phyloP scores from a whole-genome alignment of 92 coral and sea anemone species.

The Epizoanthus ramosus region DNA sequence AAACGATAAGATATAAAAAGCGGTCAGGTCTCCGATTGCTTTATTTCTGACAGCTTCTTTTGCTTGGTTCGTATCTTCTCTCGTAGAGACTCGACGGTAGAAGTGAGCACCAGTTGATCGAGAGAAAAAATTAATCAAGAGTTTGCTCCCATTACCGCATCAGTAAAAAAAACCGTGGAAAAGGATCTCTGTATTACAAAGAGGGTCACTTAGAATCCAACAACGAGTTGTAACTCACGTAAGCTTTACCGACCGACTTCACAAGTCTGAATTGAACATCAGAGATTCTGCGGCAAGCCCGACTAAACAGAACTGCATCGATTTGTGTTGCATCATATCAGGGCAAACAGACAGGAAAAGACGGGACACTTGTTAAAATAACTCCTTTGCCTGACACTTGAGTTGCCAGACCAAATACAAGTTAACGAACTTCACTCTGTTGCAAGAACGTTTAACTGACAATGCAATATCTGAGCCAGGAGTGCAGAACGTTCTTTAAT shows the following conservation, averaged over 20 bases:
- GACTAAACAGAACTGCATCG: neutral
- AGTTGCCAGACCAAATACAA: neutral
- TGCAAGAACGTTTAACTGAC: neutral
- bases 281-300: too few relatives aligned
- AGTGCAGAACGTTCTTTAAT: conserved; percentile 29
- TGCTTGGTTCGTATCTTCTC: neutral
- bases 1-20: conserved; percentile 40
- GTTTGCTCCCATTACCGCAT: neutral
- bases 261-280: too few relatives aligned
- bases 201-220: too few relatives aligned
- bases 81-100: neutral
- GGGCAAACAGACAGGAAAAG: neutral
- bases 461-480: conserved; percentile 22
- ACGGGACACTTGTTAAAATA: neutral
- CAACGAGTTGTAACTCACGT: too few relatives aligned
- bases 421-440: neutral
- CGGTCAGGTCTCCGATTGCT: conserved; percentile 15
- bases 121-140: neutral
- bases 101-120: neutral
- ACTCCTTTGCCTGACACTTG: neutral
- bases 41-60: conserved; percentile 17
- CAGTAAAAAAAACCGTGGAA: too few relatives aligned
- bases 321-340: neutral
- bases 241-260: too few relatives aligned
- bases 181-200: too few relatives aligned